Evolutionary conservation across 2,113 vertebrate genomes (phyloP).

Genomic region (Bos javanicus): DNA sequence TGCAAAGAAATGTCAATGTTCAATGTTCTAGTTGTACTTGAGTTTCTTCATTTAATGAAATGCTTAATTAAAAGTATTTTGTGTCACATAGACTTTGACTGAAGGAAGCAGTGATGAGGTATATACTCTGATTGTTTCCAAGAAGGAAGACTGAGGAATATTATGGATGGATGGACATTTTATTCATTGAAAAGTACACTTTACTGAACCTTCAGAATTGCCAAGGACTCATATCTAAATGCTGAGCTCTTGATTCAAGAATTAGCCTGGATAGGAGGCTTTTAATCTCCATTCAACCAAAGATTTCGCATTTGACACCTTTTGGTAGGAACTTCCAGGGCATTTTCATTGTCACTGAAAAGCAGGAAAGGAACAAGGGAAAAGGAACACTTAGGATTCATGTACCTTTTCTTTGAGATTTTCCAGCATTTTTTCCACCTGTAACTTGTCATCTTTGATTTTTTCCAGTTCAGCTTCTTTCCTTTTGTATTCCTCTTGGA

Average conservation of each 20-base stretch:
- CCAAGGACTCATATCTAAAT: constrained; percentile 55
- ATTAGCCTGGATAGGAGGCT: background rate
- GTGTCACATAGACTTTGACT: background rate
- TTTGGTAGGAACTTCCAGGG: background rate
- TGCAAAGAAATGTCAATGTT: background rate
- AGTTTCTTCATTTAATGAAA: constrained; percentile 25
- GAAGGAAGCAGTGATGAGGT: background rate
- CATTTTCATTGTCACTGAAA: constrained; percentile 12
- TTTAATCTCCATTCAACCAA: background rate
- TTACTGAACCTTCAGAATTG: constrained; percentile 1
- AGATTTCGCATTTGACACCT: background rate
- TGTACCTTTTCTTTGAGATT: constrained; percentile 90
- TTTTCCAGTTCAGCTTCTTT: constrained; percentile 92
- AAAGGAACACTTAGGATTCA: background rate
- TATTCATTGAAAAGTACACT: background rate
- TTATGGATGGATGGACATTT: background rate
- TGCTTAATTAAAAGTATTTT: constrained; percentile 3
- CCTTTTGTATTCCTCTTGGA: constrained; percentile 93
- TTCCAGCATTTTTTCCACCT: constrained; percentile 89
- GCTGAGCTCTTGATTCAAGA: constrained; percentile 11
- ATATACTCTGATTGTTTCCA: background rate
- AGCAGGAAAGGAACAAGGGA: background rate
- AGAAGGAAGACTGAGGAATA: background rate
- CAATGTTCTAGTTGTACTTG: background rate
- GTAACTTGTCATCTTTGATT: constrained; percentile 90